Evolutionary conservation across 2,888 invertebrate genomes (phyloP).

Genomic region (Ligdia adustata): DNA sequence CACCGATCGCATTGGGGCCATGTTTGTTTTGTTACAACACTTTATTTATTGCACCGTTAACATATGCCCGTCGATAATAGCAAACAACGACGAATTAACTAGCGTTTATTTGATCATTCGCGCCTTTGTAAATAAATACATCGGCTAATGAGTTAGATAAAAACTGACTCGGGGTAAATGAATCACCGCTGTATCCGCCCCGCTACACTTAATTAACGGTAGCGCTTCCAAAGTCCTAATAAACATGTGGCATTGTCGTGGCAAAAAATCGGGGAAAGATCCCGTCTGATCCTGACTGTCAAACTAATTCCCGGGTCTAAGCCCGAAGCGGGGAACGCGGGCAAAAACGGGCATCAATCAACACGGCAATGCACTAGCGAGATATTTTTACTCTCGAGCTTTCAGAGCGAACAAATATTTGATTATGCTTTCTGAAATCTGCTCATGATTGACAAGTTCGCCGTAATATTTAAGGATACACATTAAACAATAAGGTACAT

Average conservation of each 20-base stretch:
- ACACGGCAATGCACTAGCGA: conserved; percentile 49
- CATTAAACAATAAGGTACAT: too few relatives aligned
- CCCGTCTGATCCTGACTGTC: conserved; percentile 76
- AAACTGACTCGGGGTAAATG: conserved; percentile 37
- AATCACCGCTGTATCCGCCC: conserved; percentile 58
- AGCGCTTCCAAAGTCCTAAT: conserved; percentile 47
- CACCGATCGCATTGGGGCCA: conserved; percentile 52
- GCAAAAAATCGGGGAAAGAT: conserved; percentile 77
- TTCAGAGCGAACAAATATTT: too few relatives aligned
- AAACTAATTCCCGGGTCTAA: conserved; percentile 76
- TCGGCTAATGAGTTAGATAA: conserved; percentile 38
- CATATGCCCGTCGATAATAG: conserved; percentile 43
- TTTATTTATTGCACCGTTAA: conserved; percentile 56
- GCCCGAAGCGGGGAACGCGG: conserved; percentile 61
- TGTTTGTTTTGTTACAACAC: conserved; percentile 63
- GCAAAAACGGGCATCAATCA: conserved; percentile 79
- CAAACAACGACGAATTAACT: conserved; percentile 40
- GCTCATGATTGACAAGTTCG: too few relatives aligned
- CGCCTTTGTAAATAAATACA: conserved; percentile 38
- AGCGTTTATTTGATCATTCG: conserved; percentile 39
- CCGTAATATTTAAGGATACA: too few relatives aligned
- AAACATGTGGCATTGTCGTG: conserved; percentile 70
- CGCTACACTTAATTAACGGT: conserved; percentile 74
- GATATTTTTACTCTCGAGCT: conserved; percentile 54
- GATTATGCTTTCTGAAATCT: too few relatives aligned